Evolutionary conservation across 1,140 invertebrate genomes (phyloP), one percentile per base, ranked within the genome.

Genomic region (Lordiphosa mommai): DNA sequence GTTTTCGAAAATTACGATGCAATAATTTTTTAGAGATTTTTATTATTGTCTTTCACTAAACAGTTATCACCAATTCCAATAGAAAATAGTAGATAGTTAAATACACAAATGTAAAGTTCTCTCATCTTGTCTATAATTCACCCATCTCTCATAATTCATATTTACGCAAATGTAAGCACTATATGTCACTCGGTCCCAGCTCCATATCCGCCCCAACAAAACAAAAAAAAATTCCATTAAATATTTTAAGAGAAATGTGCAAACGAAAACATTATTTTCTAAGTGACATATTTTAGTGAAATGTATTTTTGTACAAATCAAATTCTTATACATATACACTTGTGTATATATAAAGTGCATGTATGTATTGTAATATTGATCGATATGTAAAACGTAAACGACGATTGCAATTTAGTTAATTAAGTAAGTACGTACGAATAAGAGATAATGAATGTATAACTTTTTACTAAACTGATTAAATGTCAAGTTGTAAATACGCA

Each of bases 281-380:
- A 76, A 55, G 79, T 72, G 61, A 60, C 52, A 72, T 77, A 77
- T 77, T 84, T 82, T 84, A 84, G 77, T 84, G 50, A 84, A 84
- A 84, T 77, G 79, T 84, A 85, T 84, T 84, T 84, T 84, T 84
- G 49, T 84, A 84, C 66, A 72, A 82, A 76, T 34, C 34, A 57
- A 68, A 46, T 67, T 49, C 50, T 70, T 63, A 52, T 57, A 57
- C 49, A 66, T 49, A 32, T 50, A 32, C 60, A 23, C n/a, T n/a
- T n/a, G n/a, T n/a, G n/a, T 40, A 51, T 56, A 55, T 51, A 47
- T 14, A 47, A 9, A 33, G 12, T 47, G 10, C 10, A 48, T 48
- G 32, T 36, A 32, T 8, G 8, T 23, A 12, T 17, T 23, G n/a
- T 20, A 13, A 16, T 20, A 13, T n/a, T 4, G 4, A 43, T 13